Evolutionary conservation across 2,888 invertebrate species (phyloP), one percentile per base, ranked within the genome.

Genomic region (Parapristionchus giblindavisi): DNA sequence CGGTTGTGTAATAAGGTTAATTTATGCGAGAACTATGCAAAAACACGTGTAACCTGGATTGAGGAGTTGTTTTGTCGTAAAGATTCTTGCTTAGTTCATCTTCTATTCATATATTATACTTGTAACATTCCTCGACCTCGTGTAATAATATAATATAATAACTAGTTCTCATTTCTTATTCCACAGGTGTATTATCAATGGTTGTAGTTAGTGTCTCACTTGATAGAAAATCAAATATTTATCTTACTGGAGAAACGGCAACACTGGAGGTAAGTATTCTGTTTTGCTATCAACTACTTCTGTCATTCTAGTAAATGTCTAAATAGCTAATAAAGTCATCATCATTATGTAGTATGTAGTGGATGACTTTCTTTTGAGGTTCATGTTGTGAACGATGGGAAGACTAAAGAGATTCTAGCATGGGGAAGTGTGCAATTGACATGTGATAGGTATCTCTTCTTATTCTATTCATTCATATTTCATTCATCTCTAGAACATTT

Each of bases 341-440:
- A n/a, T n/a, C n/a, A n/a, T 58, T 27, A 58, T 21, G 27, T 58
- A 58, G 24, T 58, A 24, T 14, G 17, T 24, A 14, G 34, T 65
- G 40, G 17, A 43, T n/a, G 29, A 29, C 52, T 48, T 34, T 34
- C 32, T 34, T 51, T 29, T 8, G 34, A 56, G 71, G 71, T 71
- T 17, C 40, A 2, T 11, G 36, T 71, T 21, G 40, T 43, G 38
- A 71, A 71, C 43, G 38, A 24, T 17, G 58, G 71, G 27, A 14
- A 32, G n/a, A 40, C 27, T 40, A 21, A 58, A 6, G 71, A 71
- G 58, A 58, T 29, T 40, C 58, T 71, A 14, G 71, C 71, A 14
- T 71, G 71, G 71, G 71, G 71, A 71, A 71, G 71, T 29, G 43
- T 58, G 29, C 71, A 71, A 43, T 43, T 71, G 38, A 71, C 56